Evolutionary conservation across 1,140 invertebrate species (phyloP), one percentile per base, ranked within the genome.

Genomic region (Leptinotarsa defecta): DNA sequence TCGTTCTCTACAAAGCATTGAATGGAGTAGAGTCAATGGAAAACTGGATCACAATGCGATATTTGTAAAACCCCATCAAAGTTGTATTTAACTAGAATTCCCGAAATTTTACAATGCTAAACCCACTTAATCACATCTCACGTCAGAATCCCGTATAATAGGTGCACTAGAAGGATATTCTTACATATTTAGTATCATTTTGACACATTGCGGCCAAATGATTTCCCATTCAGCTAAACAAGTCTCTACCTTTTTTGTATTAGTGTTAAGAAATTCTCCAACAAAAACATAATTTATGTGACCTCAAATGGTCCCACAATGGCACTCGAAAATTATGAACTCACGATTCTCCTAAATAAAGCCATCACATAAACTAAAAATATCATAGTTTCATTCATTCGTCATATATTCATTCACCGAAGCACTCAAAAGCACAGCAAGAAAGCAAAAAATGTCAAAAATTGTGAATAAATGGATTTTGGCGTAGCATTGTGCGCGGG

Each of bases 201-300:
- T 77, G 79, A 79, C 79, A 79, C 73, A 78, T 79, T 80, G 79
- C 79, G 79, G 79, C 77, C 77, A 79, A 80, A 80, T 79, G 77
- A 65, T 68, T 27, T 68, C 52, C 48, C 74, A 76, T 78, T 77
- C 20, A 77, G 13, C 73, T n/a, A 43, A 34, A 71, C 63, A 74
- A 76, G 73, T 76, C 75, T 24, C 68, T 73, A 69, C 75, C 69
- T 64, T n/a, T 48, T 43, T 61, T 61, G 69, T 48, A 62, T 57
- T 22, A 57, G 48, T 71, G 69, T 48, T 71, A 48, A 71, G 69
- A 71, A 71, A 71, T 71, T 48, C 48, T n/a, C 1, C 13, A 63
- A 73, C 74, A 71, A 76, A 76, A 79, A 77, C 76, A 71, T 75
- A 79, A 81, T 80, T 81, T 81, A 81, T 81, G 80, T 73, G 72